Conservation (phyloP, 1,140 invertebrate genomes). For the Drosophila sulfurigaster region DNA sequence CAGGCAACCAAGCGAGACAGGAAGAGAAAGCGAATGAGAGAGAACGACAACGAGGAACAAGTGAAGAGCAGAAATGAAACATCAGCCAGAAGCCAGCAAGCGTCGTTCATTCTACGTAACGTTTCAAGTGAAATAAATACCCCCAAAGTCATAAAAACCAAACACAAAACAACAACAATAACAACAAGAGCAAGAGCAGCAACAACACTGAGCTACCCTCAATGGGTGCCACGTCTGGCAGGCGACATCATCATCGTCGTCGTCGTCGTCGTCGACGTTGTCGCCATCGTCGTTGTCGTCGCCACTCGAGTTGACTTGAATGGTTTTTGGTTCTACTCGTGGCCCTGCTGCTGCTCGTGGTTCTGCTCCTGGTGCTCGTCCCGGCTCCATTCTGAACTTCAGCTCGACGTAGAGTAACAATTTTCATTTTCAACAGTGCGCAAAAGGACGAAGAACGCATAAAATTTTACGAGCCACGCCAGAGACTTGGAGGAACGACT, state of each 20-base stretch:
- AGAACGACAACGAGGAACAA: conserved; percentile 13
- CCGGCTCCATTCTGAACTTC: conserved; percentile 10
- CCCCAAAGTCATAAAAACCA: conserved; percentile 77
- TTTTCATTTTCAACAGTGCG: conserved; percentile 75
- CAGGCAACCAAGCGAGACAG: conserved; percentile 29
- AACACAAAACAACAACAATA: conserved; percentile 42
- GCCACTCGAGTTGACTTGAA: conserved; percentile 78
- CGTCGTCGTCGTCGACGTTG: conserved; percentile 7
- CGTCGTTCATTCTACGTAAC: conserved; percentile 34
- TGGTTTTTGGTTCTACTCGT: conserved; percentile 36
- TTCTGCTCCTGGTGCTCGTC: conserved; percentile 12
- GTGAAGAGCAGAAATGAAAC: conserved; percentile 69
- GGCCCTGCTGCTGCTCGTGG: conserved; percentile 5
- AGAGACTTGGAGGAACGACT: conserved; percentile 60
- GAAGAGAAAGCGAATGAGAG: neutral
- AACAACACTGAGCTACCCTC: conserved; percentile 50
- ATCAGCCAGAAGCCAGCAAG: conserved; percentile 55
- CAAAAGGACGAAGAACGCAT: conserved; percentile 73
- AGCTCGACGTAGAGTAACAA: conserved; percentile 60
- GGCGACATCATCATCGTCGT: conserved; percentile 56
- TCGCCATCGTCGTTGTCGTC: conserved; percentile 31
- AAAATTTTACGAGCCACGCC: conserved; percentile 79
- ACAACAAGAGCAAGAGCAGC: conserved; percentile 15
- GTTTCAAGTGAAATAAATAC: conserved; percentile 81
- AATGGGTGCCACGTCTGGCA: conserved; percentile 71